Evolutionary conservation across 2,797 vertebrate species (phyloP), one percentile per base, ranked within the genome.

Genomic region (Gymnoscopelus braueri): DNA sequence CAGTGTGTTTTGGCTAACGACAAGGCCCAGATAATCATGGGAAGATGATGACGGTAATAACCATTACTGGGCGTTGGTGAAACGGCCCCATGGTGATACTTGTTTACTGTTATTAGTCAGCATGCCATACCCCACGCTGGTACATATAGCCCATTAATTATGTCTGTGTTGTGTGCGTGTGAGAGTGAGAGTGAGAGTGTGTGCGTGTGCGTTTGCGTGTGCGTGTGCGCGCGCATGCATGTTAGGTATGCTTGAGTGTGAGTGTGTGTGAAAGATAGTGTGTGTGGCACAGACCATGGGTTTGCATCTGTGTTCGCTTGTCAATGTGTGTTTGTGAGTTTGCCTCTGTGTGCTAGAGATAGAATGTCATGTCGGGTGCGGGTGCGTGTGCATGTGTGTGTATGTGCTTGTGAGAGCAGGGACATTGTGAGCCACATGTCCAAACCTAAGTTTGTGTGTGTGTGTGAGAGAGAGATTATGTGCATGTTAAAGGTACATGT

Each of bases 61-160:
- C 81, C 84, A 87, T 90, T 89, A 88, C 81, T 62, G 81, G 72
- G 80, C 70, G 71, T 50, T 13, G 39, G 52, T 83, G 85, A 91
- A 85, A 62, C 39, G 86, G 81, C 81, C 89, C 83, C 87, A 70
- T 84, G 85, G 80, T 74, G 84, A 83, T 79, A 73, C 75, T 88
- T 92, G 89, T 92, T 91, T 92, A 90, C 86, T 77, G 84, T 88
- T 90, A 88, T 90, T 88, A 88, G 80, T 88, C 81, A 87, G 79
- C n/a, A 71, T 71, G 70, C 73, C 53, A 57, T 71, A 70, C 63
- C 62, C 72, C 32, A 23, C 80, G 71, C 78, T 80, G 10, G 72
- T 67, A 82, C 80, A 79, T 72, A 24, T 72, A 24, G 23, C 55
- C 72, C 77, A 87, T 89, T 87, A 84, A 83, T 86, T 14, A 82